Evolutionary conservation across 2,888 invertebrate species (phyloP), one percentile per base, ranked within the genome.

Genomic region (Drosophila kambysellisi): DNA sequence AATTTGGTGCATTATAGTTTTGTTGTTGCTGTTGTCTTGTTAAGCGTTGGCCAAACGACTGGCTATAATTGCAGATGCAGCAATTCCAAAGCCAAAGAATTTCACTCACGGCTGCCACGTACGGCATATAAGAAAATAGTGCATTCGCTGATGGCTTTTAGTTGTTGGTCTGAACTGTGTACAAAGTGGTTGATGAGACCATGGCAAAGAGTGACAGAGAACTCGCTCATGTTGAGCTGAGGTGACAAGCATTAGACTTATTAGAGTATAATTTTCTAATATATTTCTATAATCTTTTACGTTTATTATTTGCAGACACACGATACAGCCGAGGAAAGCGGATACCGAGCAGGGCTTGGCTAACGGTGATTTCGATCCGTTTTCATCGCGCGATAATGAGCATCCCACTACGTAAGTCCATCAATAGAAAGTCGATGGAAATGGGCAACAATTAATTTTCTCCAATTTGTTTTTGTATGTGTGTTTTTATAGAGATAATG

Each of bases 351-450:
- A 94, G 53, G 94, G 92, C 67, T 81, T 91, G 74, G 92, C 93
- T 76, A 90, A 92, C 76, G 93, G 94, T 66, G 95, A 95, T 46
- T 97, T 95, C 91, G 96, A 97, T 93, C 97, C 97, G 0, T 97
- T 97, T 92, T 92, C 94, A 53, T 95, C 96, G 82, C 94, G 97
- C 62, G 95, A 95, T 84, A 93, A 95, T 87, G 95, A 95, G 56
- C 96, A 96, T 93, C 96, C 97, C 68, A 97, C 97, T 74, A 96
- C 97, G 97, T 97, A 95, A 96, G 97, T 89, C 6, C 15, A 5
- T 9, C 4, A 15, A 5, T 20, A 11, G 12, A 20, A 43, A 15
- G 32, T 7, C 51, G 11, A 15, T 43, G 2, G 15, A 43, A 43
- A 32, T 4, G 32, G 43, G n/a, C 43, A 43, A 20, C 7, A 43